Evolutionary conservation across 1,140 invertebrate species (phyloP).

Genomic region (Rhagoletis pomonella): DNA sequence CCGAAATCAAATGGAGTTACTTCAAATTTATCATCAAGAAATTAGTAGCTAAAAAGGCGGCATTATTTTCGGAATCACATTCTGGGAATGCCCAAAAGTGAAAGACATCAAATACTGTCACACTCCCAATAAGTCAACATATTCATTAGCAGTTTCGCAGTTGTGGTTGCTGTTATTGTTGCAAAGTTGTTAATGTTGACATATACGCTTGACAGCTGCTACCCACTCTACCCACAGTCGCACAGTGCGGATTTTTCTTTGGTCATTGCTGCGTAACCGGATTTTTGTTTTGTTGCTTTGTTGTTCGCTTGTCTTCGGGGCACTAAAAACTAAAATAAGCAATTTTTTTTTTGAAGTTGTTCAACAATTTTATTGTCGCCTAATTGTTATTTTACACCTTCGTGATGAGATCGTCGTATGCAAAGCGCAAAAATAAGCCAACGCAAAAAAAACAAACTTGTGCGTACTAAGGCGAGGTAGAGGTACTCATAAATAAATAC

Average conservation of each 20-base stretch:
- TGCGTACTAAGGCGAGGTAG: neutral
- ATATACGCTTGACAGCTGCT: neutral
- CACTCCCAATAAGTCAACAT: too few relatives aligned
- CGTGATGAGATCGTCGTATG: constrained; percentile 40
- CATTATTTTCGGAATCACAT: too few relatives aligned
- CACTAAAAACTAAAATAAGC: constrained; percentile 38
- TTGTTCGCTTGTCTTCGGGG: neutral
- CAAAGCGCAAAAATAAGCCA: neutral
- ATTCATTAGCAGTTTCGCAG: too few relatives aligned
- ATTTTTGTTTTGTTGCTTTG: neutral
- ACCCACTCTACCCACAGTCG: neutral
- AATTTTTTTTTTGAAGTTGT: constrained; percentile 32
- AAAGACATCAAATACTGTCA: too few relatives aligned
- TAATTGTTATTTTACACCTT: constrained; percentile 53
- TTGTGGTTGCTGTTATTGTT: too few relatives aligned
- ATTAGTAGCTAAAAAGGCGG: too few relatives aligned
- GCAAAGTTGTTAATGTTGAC: too few relatives aligned
- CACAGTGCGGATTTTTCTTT: neutral
- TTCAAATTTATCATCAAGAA: too few relatives aligned
- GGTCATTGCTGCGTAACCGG: neutral
- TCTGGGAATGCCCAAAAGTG: too few relatives aligned
- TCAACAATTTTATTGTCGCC: constrained; percentile 39
- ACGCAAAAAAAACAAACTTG: neutral
- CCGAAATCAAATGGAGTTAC: too few relatives aligned
- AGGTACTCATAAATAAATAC: neutral